Conservation (phyloP, 2,888 invertebrate genomes). For the Megalurothrips usitatus region DNA sequence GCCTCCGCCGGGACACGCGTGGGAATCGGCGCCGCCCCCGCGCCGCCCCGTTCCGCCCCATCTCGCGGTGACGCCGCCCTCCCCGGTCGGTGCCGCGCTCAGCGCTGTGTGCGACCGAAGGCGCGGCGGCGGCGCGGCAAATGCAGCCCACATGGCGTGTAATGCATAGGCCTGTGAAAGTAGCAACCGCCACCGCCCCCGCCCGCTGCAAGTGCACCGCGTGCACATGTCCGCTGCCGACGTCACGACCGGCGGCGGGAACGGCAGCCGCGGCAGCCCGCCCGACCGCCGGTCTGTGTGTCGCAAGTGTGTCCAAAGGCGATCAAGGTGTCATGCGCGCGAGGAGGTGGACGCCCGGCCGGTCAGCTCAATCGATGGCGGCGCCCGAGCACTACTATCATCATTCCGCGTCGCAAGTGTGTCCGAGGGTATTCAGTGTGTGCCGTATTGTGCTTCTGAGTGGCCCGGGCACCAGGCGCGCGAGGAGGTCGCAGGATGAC, state of each 20-base stretch:
- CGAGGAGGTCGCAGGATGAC: background rate
- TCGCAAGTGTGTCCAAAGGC: background rate
- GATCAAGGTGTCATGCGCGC: background rate
- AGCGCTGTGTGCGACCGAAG: background rate
- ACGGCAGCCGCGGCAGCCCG: background rate
- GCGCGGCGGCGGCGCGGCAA: background rate
- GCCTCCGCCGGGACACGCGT: no score
- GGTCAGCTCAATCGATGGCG: no score
- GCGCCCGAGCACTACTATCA: no score
- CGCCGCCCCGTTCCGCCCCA: background rate
- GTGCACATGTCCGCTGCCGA: background rate
- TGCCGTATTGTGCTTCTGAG: no score
- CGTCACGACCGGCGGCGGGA: background rate
- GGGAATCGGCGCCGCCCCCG: background rate
- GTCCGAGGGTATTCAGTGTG: no score
- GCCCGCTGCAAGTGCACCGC: background rate
- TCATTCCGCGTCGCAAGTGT: no score
- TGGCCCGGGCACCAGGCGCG: no score
- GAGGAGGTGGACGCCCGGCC: no score
- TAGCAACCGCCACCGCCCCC: background rate
- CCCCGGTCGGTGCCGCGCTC: background rate
- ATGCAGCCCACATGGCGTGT: background rate
- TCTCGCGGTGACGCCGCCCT: background rate
- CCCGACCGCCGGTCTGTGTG: background rate
- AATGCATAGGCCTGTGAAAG: slow-evolving; percentile 22